Evolutionary conservation across 2,113 vertebrate genomes (phyloP).

Genomic region (Misgurnus anguillicaudatus): DNA sequence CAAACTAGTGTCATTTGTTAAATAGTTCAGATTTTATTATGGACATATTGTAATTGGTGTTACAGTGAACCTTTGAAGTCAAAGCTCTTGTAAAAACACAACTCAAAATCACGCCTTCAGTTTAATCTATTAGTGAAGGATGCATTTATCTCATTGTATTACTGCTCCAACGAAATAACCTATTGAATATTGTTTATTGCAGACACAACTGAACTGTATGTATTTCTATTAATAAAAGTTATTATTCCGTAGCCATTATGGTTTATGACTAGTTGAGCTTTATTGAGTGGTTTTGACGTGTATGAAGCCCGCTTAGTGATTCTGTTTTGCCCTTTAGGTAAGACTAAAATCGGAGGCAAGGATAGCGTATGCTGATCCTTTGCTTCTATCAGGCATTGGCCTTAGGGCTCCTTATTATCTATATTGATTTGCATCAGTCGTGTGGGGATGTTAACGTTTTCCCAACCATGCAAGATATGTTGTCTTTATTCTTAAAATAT

Average conservation of each 20-base stretch:
- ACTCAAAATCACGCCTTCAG: slow-evolving; percentile 32
- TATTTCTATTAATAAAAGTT: slow-evolving; percentile 65
- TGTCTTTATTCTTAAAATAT: slow-evolving; percentile 61
- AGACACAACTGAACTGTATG: slow-evolving; percentile 64
- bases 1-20: slow-evolving; percentile 54
- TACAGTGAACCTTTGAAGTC: slow-evolving; percentile 50
- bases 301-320: slow-evolving; percentile 38
- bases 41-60: slow-evolving; percentile 56
- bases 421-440: slow-evolving; percentile 58
- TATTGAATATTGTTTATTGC: slow-evolving; percentile 62
- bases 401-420: slow-evolving; percentile 2
- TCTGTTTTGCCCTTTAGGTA: slow-evolving; percentile 11
- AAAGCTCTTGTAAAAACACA: not conserved
- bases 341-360: slow-evolving; percentile 26
- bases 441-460: slow-evolving; percentile 52
- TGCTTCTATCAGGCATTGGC: not conserved
- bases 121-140: slow-evolving; percentile 51
- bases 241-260: slow-evolving; percentile 59
- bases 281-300: slow-evolving; percentile 44
- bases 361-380: not conserved
- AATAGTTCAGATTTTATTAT: slow-evolving; percentile 53
- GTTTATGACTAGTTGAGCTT: slow-evolving; percentile 54
- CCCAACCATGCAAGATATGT: slow-evolving; percentile 51
- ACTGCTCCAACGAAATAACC: slow-evolving; percentile 57
- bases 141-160: slow-evolving; percentile 61